Evolutionary conservation across 2,888 invertebrate species (phyloP).

Genomic region (Smittia sp.): DNA sequence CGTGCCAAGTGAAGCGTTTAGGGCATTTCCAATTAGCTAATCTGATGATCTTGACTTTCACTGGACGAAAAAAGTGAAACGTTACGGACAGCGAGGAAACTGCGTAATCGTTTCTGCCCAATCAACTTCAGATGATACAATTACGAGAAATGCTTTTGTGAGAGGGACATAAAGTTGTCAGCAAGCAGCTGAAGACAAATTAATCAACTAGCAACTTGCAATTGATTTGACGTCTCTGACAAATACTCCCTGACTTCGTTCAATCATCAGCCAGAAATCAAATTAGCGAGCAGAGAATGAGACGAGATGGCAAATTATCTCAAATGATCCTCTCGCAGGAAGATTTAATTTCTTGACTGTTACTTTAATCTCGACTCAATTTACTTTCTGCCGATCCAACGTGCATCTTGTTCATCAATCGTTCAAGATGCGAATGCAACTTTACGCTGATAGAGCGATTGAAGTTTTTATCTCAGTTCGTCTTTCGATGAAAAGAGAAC

Average conservation of each 20-base stretch:
- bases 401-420: not conserved
- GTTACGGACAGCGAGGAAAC: not conserved
- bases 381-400: not conserved
- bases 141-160: not conserved
- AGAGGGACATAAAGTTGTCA: not conserved
- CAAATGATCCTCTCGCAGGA: not conserved
- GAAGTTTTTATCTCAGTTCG: not conserved
- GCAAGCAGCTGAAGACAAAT: not conserved
- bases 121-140: slow-evolving; percentile 6
- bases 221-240: not conserved
- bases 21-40: not conserved
- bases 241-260: not conserved
- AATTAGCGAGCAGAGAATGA: not conserved
- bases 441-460: too few relatives aligned
- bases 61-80: not conserved
- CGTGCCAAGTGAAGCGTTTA: not conserved
- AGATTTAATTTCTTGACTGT: not conserved
- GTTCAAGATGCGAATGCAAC: not conserved
- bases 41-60: slow-evolving; percentile 7
- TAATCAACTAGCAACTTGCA: not conserved
- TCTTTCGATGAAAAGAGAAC: not conserved
- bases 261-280: not conserved
- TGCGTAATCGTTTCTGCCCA: not conserved
- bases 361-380: not conserved
- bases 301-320: not conserved